Percentiles rank a stretch among this genome's conserved stretches.
phyloP scores from a whole-genome alignment of 2,888 invertebrate genomes.

The Sphinx pinastri region DNA sequence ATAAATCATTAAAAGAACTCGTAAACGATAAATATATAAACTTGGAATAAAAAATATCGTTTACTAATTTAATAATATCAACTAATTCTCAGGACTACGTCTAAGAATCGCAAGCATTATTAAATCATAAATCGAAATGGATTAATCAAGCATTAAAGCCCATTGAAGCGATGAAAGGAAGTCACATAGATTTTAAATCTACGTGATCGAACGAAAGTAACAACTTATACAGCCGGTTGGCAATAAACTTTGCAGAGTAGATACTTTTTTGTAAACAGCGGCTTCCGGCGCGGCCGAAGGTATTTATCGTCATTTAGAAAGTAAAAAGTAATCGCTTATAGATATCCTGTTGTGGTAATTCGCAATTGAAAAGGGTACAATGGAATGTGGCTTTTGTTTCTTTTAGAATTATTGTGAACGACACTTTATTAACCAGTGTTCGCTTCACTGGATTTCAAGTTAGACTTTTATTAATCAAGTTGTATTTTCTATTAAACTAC shows the following conservation, averaged over 20 bases:
- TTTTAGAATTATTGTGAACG: neutral
- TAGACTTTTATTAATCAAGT: neutral
- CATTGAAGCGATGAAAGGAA: neutral
- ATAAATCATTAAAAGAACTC: no score
- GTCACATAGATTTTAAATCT: neutral
- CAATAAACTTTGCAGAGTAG: neutral
- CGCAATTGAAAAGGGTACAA: neutral
- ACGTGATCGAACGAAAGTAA: constrained; percentile 11
- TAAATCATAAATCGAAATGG: neutral
- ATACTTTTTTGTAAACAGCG: constrained; percentile 12
- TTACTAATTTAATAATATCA: neutral
- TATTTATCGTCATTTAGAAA: constrained; percentile 16
- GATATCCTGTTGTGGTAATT: constrained; percentile 14
- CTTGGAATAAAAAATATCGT: no score
- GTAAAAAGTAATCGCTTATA: constrained; percentile 18
- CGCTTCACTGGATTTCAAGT: neutral
- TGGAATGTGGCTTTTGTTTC: neutral
- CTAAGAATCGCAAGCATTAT: neutral
- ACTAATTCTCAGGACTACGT: neutral
- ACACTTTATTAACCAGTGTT: constrained; percentile 2
- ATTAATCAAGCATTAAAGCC: constrained; percentile 17
- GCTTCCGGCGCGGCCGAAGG: constrained; percentile 8
- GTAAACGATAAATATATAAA: no score
- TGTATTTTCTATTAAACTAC: neutral
- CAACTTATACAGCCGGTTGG: neutral